Conservation (phyloP, 2,888 invertebrate genomes). For the Cancer borealis region DNA sequence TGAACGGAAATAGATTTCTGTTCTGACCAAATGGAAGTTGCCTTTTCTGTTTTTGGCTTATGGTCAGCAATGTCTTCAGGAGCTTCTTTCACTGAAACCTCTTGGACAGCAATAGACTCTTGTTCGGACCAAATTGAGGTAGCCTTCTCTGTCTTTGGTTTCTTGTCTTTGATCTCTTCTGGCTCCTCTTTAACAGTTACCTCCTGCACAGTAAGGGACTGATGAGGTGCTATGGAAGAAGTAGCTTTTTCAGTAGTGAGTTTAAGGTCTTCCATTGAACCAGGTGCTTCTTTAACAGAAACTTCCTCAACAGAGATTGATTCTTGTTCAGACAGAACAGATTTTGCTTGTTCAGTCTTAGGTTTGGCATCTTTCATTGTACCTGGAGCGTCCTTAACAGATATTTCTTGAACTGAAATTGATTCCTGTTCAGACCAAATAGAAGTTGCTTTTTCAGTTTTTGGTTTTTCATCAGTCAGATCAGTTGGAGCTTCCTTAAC, state of each 20-base stretch:
- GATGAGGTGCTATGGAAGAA: conserved; percentile 58
- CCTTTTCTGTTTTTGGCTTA: conserved; percentile 54
- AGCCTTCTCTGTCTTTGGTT: conserved; percentile 64
- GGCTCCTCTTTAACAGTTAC: conserved; percentile 57
- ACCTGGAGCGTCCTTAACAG: conserved; percentile 50
- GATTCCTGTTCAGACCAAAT: conserved; percentile 42
- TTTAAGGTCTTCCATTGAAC: conserved; percentile 78
- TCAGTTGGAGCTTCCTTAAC: conserved; percentile 58
- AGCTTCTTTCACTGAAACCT: conserved; percentile 73
- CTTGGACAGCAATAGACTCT: conserved; percentile 74
- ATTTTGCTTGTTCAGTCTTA: conserved; percentile 65
- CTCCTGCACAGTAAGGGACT: conserved; percentile 65
- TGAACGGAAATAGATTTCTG: conserved; percentile 78
- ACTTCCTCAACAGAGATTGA: conserved; percentile 73
- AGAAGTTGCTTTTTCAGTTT: conserved; percentile 51
- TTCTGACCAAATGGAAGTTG: conserved; percentile 44
- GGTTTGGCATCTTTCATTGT: conserved; percentile 52
- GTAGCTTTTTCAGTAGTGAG: conserved; percentile 65
- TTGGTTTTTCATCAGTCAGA: conserved; percentile 49
- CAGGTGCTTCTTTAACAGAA: conserved; percentile 70
- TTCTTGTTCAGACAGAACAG: conserved; percentile 65
- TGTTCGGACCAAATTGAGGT: conserved; percentile 74
- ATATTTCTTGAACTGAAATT: conserved; percentile 52
- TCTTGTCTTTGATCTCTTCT: conserved; percentile 51
- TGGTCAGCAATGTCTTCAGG: conserved; percentile 53